Conservation (phyloP, 2,797 vertebrate species). For the Percopsis omiscomaycus region DNA sequence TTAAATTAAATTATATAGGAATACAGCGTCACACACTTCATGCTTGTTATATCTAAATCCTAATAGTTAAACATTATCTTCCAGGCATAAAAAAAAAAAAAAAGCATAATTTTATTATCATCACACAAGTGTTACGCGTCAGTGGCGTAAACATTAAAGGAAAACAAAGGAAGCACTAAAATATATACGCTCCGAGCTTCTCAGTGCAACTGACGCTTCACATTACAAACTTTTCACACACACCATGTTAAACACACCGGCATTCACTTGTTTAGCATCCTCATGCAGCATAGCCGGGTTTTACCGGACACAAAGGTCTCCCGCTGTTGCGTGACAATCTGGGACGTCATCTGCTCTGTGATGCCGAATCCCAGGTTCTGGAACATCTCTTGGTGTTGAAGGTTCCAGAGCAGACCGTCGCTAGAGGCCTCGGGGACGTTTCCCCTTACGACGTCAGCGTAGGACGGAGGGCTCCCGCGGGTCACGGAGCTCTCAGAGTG, state of each 20-base stretch:
- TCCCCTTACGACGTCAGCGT: conserved; percentile 89
- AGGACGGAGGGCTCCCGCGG: conserved; percentile 85
- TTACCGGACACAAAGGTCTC: conserved; percentile 86
- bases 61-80: too few relatives aligned
- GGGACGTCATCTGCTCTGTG: conserved; percentile 79
- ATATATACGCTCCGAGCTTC: conserved; percentile 9
- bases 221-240: background rate
- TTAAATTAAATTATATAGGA: too few relatives aligned
- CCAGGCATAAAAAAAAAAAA: too few relatives aligned
- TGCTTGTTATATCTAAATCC: too few relatives aligned
- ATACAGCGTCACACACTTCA: too few relatives aligned
- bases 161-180: conserved; percentile 13
- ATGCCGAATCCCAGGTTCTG: conserved; percentile 82
- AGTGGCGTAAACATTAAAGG: conserved; percentile 32
- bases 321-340: conserved; percentile 80
- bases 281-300: conserved; percentile 44
- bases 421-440: conserved; percentile 77
- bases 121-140: conserved; percentile 12
- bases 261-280: conserved; percentile 57
- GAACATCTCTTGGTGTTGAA: conserved; percentile 86
- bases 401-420: conserved; percentile 81
- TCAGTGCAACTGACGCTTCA: conserved; percentile 26
- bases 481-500: conserved; percentile 70
- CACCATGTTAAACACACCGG: conserved; percentile 56
- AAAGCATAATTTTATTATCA: too few relatives aligned